Evolutionary conservation across 1,140 invertebrate species (phyloP).

Genomic region (Brachionus rotundiformis): DNA sequence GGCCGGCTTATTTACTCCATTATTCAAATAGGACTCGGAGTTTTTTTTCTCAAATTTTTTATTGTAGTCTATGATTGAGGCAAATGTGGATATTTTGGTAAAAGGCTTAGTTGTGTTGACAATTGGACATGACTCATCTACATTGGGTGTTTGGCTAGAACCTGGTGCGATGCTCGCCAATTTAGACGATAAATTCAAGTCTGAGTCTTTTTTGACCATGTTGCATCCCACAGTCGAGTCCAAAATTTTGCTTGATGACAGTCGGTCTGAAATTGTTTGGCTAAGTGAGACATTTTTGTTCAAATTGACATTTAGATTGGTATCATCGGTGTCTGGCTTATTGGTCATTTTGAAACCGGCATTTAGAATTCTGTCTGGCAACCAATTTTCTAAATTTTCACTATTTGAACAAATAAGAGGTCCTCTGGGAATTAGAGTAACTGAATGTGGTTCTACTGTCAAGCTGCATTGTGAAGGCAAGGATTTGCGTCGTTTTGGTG

Average conservation of each 20-base stretch:
- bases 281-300: constrained; percentile 42
- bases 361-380: neutral
- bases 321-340: neutral
- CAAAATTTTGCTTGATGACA: constrained; percentile 28
- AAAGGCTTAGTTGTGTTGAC: constrained; percentile 36
- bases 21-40: neutral
- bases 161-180: neutral
- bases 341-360: neutral
- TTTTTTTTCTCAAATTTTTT: constrained; percentile 51
- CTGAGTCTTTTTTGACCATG: constrained; percentile 29
- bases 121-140: neutral
- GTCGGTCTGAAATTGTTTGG: neutral
- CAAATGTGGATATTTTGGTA: constrained; percentile 36
- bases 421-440: constrained; percentile 43
- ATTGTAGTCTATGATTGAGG: constrained; percentile 32
- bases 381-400: constrained; percentile 47
- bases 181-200: constrained; percentile 1
- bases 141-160: neutral
- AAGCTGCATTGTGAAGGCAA: constrained; percentile 26
- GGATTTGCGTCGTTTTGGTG: constrained; percentile 45
- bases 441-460: constrained; percentile 2
- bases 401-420: constrained; percentile 50
- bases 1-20: neutral
- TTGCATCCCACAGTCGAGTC: neutral
- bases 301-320: neutral